Evolutionary conservation across 1,140 invertebrate species (phyloP), one percentile per base, ranked within the genome.

Genomic region (Oryzaephilus surinamensis): DNA sequence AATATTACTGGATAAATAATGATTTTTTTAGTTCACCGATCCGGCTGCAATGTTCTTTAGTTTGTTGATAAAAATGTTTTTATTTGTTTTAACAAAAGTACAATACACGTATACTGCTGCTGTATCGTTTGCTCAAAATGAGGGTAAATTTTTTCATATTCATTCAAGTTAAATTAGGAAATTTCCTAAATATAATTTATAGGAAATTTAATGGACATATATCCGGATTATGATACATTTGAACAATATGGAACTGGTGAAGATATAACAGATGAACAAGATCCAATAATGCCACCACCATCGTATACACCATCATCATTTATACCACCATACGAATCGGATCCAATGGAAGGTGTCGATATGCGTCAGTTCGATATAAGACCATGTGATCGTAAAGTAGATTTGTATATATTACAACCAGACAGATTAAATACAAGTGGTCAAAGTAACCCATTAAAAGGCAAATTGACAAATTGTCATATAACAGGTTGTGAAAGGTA

Each of bases 401-500:
- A 90, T 61, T 72, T 94, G 1, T 93, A 90, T 59, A 81, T 84
- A 38, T 60, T 92, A 8, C 84, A 91, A 62, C 81, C 82, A 0
- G 76, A 84, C 14, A 70, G 81, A 39, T 70, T 91, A 4, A 86
- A 82, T 46, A 80, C 81, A 20, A 84, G 81, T 44, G 79, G 79
- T 1, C 70, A 74, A 48, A 79, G 74, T 43, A 79, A 81, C 58
- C 81, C 81, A 3, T 62, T 87, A 0, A 84, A 91, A 64, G 88
- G 86, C n/a, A 87, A 89, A 60, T 67, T 93, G 1, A 91, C 86
- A 1, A 91, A 91, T 58, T 93, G 89, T 57, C 86, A 91, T 55
- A 73, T 79, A 16, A 85, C 84, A 12, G 84, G 86, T 46, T 93
- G 89, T 58, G 87, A 90, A 62, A 83, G 87, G 83, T 86, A 66